Percentiles rank a stretch among this genome's conserved stretches.
These are phyloP conservation scores for Rhopalosiphum nymphaeae DNA, from an alignment of 2,888 invertebrate genomes.

Conservation along the genomic window DNA sequence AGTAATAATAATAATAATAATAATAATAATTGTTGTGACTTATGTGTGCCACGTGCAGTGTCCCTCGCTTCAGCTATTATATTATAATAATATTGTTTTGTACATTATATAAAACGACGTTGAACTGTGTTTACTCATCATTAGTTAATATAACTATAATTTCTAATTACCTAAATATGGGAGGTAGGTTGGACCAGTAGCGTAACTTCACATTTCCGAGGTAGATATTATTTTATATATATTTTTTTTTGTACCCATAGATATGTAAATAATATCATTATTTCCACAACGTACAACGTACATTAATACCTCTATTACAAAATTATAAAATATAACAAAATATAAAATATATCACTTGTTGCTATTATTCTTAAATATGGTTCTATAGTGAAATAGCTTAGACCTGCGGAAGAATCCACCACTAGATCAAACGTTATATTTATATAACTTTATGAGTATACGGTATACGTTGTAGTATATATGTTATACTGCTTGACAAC, in stretches of 20 bases:
- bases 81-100: constrained; percentile 1
- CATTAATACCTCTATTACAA: background rate
- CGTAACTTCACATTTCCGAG: background rate
- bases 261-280: background rate
- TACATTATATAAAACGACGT: background rate
- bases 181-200: background rate
- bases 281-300: background rate
- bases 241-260: background rate
- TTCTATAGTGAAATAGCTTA: background rate
- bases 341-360: background rate
- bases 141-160: background rate
- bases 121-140: background rate
- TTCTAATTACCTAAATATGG: background rate
- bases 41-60: background rate
- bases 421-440: background rate
- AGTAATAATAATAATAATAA: background rate
- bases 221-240: background rate
- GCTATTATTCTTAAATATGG: background rate
- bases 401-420: too few relatives aligned
- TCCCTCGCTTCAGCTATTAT: background rate
- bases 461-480: background rate
- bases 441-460: background rate
- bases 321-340: background rate
- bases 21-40: constrained; percentile 10
- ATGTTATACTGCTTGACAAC: background rate